A percentile compares a stretch with the other conserved stretches of the same genome.
Evolutionary conservation across 1,140 invertebrate genomes (phyloP).

Genomic region (Octopus bimaculoides): DNA sequence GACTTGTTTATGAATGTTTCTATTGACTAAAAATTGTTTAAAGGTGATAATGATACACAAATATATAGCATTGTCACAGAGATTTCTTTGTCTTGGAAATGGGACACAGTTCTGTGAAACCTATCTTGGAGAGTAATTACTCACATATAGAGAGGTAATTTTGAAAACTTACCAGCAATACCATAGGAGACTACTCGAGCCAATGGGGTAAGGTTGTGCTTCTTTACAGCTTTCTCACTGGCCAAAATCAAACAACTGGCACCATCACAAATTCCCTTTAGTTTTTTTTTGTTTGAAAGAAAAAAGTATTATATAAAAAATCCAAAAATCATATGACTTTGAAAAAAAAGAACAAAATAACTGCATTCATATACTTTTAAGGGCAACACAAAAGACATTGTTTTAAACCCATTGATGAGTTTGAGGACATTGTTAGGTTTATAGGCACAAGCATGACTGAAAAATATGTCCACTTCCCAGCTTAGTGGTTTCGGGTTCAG

Average conservation of each 20-base stretch:
- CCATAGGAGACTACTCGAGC: slow-evolving; percentile 61
- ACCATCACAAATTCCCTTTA: slow-evolving; percentile 91
- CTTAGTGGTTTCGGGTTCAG: too few relatives aligned
- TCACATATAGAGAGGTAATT: background rate
- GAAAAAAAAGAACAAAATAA: background rate
- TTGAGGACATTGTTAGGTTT: too few relatives aligned
- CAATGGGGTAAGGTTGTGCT: slow-evolving; percentile 71
- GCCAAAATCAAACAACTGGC: slow-evolving; percentile 87
- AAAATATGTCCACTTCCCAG: too few relatives aligned
- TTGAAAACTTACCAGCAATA: slow-evolving; percentile 44
- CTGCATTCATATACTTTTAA: too few relatives aligned
- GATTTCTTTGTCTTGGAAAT: too few relatives aligned
- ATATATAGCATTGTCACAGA: too few relatives aligned
- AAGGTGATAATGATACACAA: too few relatives aligned
- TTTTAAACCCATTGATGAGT: background rate
- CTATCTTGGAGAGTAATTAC: too few relatives aligned
- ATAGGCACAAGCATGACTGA: too few relatives aligned
- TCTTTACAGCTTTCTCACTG: slow-evolving; percentile 81
- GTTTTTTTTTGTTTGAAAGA: slow-evolving; percentile 8
- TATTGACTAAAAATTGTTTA: too few relatives aligned
- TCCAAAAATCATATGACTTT: background rate
- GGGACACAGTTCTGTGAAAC: too few relatives aligned
- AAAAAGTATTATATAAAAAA: background rate
- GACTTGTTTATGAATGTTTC: too few relatives aligned
- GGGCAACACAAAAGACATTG: background rate